Base-by-base conservation (phyloP, 2,888 invertebrate species). In the Lordiphosa andalusiaca region DNA sequence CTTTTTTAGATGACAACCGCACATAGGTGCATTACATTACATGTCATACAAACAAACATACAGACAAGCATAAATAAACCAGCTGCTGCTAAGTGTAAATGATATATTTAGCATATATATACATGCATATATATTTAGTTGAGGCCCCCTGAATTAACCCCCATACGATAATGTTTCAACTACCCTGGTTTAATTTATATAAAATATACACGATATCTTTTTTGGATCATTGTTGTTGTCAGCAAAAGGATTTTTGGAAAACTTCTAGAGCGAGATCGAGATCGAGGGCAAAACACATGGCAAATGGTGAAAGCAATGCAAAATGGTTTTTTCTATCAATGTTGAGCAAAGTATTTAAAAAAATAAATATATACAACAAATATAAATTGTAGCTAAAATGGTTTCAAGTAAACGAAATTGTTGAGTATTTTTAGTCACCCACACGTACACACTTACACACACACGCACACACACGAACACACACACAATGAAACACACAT, bases 331-430 rank as follows among this genome's bases (percentile, higher is more conserved):
- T 70, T 67, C 76, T 72, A 67, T 62, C 67, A 61, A 60, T 65
- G 60, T 65, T 56, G 63, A 66, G 48, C 40, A 39, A 55, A 53
- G 48, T 49, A 55, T 48, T 53, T 53, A 42, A 55, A 59, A 53
- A 67, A 40, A 71, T 40, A 64, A 52, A 57, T 50, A 63, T 71
- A 78, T 72, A 63, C 65, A 65, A 57, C 59, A 55, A 35, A 53
- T 51, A 50, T 65, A 71, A 75, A 72, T 68, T 67, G 76, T 71
- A 85, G 69, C 69, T 81, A 76, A 87, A 87, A 89, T 87, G 89
- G 89, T 89, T 89, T 89, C 89, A 89, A 84, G 85, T 84, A 86
- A 85, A 82, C 71, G 72, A 87, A 87, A 88, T 88, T 89, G 89
- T 89, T 89, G 86, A 88, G 80, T 89, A 89, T 88, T 89, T 89